Conservation (phyloP, 2,113 vertebrate species). For the Vimba vimba region DNA sequence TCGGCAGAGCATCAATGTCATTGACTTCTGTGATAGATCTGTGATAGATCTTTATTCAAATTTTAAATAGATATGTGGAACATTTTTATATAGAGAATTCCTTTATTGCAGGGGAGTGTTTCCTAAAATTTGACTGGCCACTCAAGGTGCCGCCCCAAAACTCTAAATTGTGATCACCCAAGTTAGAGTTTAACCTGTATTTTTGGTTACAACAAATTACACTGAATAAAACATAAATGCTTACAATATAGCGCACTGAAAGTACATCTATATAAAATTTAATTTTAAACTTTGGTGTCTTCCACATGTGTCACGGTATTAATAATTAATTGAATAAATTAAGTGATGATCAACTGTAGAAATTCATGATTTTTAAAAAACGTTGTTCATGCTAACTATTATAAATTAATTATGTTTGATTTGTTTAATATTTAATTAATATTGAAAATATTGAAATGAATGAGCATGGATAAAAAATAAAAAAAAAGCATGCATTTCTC, state of each 20-base stretch:
- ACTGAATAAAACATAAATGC: background rate
- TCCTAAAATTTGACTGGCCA: background rate
- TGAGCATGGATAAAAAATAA: background rate
- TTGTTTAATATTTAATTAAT: no score
- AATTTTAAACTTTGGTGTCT: background rate
- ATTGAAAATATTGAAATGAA: background rate
- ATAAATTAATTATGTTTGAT: no score
- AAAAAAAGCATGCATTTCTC: background rate
- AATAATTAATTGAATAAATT: background rate
- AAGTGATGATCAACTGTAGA: background rate
- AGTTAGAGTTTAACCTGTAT: background rate
- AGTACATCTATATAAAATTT: background rate
- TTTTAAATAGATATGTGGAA: background rate
- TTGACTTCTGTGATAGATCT: background rate
- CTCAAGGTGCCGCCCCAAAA: background rate
- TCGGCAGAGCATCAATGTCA: slow-evolving; percentile 6
- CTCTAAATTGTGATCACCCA: background rate
- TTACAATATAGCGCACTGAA: background rate
- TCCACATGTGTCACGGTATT: background rate
- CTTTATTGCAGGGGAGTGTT: background rate
- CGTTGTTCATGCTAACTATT: no score
- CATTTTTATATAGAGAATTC: background rate
- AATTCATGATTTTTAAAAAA: background rate
- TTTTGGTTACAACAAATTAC: no score
- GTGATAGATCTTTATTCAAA: background rate